These are phyloP conservation scores for Teinopalpus imperialis DNA, from an alignment of 2,888 invertebrate genomes.

Conservation along the genomic window DNA sequence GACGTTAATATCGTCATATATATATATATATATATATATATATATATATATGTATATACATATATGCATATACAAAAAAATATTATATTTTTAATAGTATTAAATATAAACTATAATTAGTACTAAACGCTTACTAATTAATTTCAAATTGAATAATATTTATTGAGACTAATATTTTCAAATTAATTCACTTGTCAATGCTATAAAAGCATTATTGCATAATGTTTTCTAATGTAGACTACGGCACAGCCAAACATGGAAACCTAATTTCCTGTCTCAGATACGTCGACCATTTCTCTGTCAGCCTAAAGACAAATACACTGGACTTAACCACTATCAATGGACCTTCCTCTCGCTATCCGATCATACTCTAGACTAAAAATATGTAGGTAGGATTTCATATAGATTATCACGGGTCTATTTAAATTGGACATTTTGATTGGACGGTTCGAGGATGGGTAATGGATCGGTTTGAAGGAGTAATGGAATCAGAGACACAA, in stretches of 20 bases:
- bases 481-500: conserved; percentile 4
- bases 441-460: conserved; percentile 1
- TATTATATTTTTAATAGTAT: no score
- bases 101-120: no score
- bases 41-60: no score
- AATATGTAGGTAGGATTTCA: conserved; percentile 20
- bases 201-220: conserved; percentile 33
- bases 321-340: conserved; percentile 44
- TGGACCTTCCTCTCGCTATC: conserved; percentile 37
- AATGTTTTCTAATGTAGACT: conserved; percentile 46
- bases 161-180: no score
- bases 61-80: no score
- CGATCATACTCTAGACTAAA: conserved; percentile 17
- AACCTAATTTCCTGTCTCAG: conserved; percentile 82
- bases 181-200: no score
- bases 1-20: no score
- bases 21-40: no score
- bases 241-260: conserved; percentile 66
- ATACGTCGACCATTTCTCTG: conserved; percentile 57
- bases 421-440: conserved; percentile 13
- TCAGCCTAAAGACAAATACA: conserved; percentile 76
- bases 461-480: conserved; percentile 3
- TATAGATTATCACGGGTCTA: conserved; percentile 28
- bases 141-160: no score
- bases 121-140: no score